Evolutionary conservation across 2,113 vertebrate genomes (phyloP), one percentile per base, ranked within the genome.

Genomic region (Cavia aperea): DNA sequence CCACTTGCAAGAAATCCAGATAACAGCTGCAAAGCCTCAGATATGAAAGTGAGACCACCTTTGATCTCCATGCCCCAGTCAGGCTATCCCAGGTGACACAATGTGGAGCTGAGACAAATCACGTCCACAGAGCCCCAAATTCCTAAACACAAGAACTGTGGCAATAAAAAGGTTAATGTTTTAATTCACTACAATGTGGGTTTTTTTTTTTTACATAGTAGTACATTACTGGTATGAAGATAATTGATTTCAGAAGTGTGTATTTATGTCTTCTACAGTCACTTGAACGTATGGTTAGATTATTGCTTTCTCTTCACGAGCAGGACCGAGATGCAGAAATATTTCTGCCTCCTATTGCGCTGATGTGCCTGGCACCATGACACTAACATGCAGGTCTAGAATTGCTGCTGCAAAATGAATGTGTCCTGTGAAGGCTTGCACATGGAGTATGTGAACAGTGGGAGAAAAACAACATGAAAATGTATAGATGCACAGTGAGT

Each of bases 381-480:
- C 70, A 78, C 21, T 8, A 26, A 2, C 49, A 23, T 15, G 7
- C 23, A 24, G 72, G 49, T 51, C 60, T 39, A 91, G 70, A 49
- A 46, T 81, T 84, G 24, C n/a, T 89, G 29, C 63, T n/a, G 60
- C 39, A 85, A 87, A 82, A 51, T 36, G 62, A 73, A 72, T 73
- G 60, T 92, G 89, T 68, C 81, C 93, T 51, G 4, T 72, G 49
- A 58, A 84, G 49, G 33, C 81, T 93, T 91, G 91, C 51, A 93
- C 43, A 39, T 2, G 2, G 88, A 92, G 7, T 39, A 62, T 56
- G 6, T 43, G 86, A 89, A 13, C 36, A 83, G 43, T 91, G 60
- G 51, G 93, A 92, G 54, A 82, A 81, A 94, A 92, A 87, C 39
- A 89, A 58, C 49, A 19, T 60, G 78, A 31, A 91, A 72, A 66